These are phyloP conservation scores for Poecilia velifera DNA, from an alignment of 2,797 vertebrate genomes.

Conservation along the genomic window DNA sequence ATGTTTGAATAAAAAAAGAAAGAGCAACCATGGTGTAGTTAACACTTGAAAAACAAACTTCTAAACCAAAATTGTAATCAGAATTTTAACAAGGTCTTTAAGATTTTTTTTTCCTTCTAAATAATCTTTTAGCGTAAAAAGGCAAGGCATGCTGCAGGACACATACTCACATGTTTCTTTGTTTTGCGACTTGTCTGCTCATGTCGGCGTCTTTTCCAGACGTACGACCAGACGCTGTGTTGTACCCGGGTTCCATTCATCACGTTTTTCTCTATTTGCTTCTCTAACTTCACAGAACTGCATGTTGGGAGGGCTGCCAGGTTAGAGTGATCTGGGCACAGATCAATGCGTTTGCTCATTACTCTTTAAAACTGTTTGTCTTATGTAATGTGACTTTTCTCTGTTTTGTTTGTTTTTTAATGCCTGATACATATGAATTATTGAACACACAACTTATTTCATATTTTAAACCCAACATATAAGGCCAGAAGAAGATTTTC, in stretches of 20 bases:
- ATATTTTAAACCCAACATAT: background rate
- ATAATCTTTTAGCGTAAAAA: constrained; percentile 1
- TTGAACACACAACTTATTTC: background rate
- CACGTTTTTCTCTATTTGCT: constrained; percentile 11
- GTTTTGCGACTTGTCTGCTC: background rate
- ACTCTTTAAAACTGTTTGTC: constrained; percentile 17
- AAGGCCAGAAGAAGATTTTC: background rate
- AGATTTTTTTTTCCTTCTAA: background rate
- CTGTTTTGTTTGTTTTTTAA: background rate
- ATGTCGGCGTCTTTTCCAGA: background rate
- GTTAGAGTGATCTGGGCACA: constrained; percentile 59
- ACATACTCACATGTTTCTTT: constrained; percentile 32
- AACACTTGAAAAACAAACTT: background rate
- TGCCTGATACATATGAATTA: background rate
- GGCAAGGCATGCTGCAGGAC: background rate
- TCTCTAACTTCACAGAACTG: background rate
- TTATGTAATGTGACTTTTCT: background rate
- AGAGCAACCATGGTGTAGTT: background rate
- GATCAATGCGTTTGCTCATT: constrained; percentile 53
- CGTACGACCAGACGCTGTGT: background rate
- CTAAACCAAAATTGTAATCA: background rate
- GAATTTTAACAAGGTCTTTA: background rate
- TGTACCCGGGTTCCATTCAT: constrained; percentile 16
- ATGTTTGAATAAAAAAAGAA: background rate
- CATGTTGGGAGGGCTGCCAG: constrained; percentile 41